These are phyloP conservation scores for Melanotaenia pygmaea DNA, from an alignment of 2,797 vertebrate genomes.

Conservation along the genomic window DNA sequence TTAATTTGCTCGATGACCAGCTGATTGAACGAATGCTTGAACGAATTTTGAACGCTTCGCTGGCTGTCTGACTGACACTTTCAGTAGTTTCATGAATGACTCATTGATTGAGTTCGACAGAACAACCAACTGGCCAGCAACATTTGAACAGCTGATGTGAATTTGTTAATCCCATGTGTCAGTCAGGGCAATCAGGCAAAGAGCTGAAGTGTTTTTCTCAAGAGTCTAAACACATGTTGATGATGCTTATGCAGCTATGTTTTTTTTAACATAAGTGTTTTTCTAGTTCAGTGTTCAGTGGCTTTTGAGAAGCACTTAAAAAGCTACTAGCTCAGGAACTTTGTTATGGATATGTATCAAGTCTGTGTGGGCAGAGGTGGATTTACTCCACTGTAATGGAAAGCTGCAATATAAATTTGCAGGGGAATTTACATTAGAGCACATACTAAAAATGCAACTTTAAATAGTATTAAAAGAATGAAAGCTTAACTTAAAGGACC, in stretches of 20 bases:
- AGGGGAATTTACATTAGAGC: background rate
- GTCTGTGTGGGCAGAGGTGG: background rate
- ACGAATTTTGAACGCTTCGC: conserved; percentile 44
- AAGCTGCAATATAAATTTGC: background rate
- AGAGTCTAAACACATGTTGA: background rate
- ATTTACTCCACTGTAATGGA: background rate
- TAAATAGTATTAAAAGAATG: background rate
- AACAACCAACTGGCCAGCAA: conserved; percentile 36
- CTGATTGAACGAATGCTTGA: conserved; percentile 33
- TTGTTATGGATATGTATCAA: background rate
- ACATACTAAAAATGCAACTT: background rate
- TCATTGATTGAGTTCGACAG: conserved; percentile 56
- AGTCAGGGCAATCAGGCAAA: conserved; percentile 9
- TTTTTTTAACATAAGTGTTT: background rate
- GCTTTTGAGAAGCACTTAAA: background rate
- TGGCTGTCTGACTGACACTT: conserved; percentile 29
- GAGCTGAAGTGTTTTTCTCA: background rate
- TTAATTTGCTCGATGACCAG: conserved; percentile 28
- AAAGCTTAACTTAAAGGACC: no score
- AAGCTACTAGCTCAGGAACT: background rate
- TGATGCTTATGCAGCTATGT: background rate
- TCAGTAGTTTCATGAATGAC: conserved; percentile 47
- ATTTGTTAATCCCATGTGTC: conserved; percentile 23
- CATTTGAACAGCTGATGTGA: conserved; percentile 48
- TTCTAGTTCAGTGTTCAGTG: background rate